Conservation (phyloP, 2,888 invertebrate species). For the Xestobium rufovillosum region DNA sequence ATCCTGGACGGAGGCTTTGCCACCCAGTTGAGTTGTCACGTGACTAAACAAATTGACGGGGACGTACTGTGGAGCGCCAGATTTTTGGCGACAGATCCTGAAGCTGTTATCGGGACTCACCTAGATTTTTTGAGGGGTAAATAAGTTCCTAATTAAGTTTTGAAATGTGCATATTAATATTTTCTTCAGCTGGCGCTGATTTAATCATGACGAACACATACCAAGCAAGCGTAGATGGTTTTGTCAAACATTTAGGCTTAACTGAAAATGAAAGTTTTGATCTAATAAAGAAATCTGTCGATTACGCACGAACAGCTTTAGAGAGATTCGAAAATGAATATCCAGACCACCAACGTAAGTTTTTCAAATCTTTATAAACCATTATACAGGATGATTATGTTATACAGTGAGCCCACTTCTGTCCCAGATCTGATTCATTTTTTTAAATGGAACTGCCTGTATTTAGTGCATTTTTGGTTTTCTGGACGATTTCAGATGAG, state of each 20-base stretch:
- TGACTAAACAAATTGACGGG: slow-evolving; percentile 67
- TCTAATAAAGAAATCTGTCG: slow-evolving; percentile 67
- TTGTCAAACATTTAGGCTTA: slow-evolving; percentile 64
- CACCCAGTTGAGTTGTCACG: slow-evolving; percentile 69
- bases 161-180: slow-evolving; percentile 2
- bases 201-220: slow-evolving; percentile 84
- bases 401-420: too few relatives aligned
- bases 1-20: slow-evolving; percentile 73
- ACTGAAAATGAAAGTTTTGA: slow-evolving; percentile 59
- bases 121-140: slow-evolving; percentile 71
- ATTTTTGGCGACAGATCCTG: slow-evolving; percentile 70
- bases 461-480: too few relatives aligned
- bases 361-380: too few relatives aligned
- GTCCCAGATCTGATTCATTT: too few relatives aligned
- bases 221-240: slow-evolving; percentile 75
- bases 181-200: slow-evolving; percentile 70
- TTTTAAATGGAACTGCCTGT: too few relatives aligned
- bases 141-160: slow-evolving; percentile 1
- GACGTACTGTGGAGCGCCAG: slow-evolving; percentile 87
- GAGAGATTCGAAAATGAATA: slow-evolving; percentile 49
- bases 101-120: slow-evolving; percentile 73
- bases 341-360: too few relatives aligned
- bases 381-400: too few relatives aligned
- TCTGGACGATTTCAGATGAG: too few relatives aligned
- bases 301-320: slow-evolving; percentile 66